Conservation (phyloP, 2,888 invertebrate genomes). For the Chalcis sispes region DNA sequence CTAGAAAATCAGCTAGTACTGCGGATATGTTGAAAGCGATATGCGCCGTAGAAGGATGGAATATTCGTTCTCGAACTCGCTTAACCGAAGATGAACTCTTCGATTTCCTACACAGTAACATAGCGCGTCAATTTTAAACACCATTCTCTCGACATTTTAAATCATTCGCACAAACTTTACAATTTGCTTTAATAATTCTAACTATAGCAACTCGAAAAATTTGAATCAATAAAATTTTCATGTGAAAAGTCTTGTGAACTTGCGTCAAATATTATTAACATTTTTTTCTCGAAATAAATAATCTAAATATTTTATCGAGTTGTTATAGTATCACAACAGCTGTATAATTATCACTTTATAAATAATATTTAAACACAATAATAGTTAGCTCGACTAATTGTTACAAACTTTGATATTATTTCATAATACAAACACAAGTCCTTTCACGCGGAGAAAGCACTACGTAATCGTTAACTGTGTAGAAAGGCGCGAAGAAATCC, state of each 20-base stretch:
- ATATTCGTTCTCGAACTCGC: conserved; percentile 26
- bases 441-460: background rate
- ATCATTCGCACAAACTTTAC: background rate
- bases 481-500: background rate
- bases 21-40: conserved; percentile 72
- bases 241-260: too few relatives aligned
- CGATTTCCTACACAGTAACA: conserved; percentile 34
- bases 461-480: conserved; percentile 19
- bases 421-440: background rate
- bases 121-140: conserved; percentile 2
- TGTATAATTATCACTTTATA: too few relatives aligned
- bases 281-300: too few relatives aligned
- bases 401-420: too few relatives aligned
- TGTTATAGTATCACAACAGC: too few relatives aligned
- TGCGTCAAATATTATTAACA: too few relatives aligned
- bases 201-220: conserved; percentile 16
- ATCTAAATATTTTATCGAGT: too few relatives aligned
- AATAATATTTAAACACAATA: too few relatives aligned
- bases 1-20: conserved; percentile 55
- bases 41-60: conserved; percentile 61
- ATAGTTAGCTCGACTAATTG: too few relatives aligned
- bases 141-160: background rate
- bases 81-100: conserved; percentile 19
- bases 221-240: too few relatives aligned
- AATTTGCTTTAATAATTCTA: background rate